Evolutionary conservation across 2,113 vertebrate species (phyloP), one percentile per base, ranked within the genome.

Genomic region (Quiscalus mexicanus): DNA sequence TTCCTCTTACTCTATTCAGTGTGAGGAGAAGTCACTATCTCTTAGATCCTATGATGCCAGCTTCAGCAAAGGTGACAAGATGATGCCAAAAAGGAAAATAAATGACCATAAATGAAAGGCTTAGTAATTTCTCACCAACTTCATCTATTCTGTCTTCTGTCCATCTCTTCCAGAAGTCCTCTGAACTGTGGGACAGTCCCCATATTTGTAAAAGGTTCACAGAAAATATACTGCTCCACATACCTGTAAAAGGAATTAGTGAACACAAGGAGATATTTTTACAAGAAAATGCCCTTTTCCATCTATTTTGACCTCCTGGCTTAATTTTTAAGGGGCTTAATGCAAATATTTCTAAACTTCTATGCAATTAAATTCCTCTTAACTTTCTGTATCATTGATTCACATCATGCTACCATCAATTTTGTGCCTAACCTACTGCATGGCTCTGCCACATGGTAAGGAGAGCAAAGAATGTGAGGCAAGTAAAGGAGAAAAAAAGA

Each of bases 151-250:
- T 98, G 55, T 98, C 96, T 74, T 98, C 97, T 12, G 98, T 98
- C 98, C 98, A 98, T 52, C 87, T 95, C 50, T 97, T 96, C 97
- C 98, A 98, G 96, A 98, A 98, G 84, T 98, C 98, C 35, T 98
- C 98, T 6, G 98, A 98, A 68, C 78, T 97, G 18, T 97, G 97
- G 20, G 97, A 97, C n/a, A 98, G 78, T 47, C 98, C 98, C 98
- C 98, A 98, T 85, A 97, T 98, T 85, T 98, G 98, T 21, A 98
- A 95, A 12, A 98, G 88, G 67, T 98, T 98, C 87, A 98, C 84
- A 59, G 98, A 98, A 96, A 98, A 98, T 93, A 98, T 97, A 63
- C 98, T 98, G 87, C 98, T 98, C 98, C 98, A 98, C 93, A 98
- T 91, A 56, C 98, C 98, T 98, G 71, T 49, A 71, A 60, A 85